These are phyloP conservation scores for Cynaeus angustus DNA, from an alignment of 2,888 invertebrate genomes.

Conservation along the genomic window DNA sequence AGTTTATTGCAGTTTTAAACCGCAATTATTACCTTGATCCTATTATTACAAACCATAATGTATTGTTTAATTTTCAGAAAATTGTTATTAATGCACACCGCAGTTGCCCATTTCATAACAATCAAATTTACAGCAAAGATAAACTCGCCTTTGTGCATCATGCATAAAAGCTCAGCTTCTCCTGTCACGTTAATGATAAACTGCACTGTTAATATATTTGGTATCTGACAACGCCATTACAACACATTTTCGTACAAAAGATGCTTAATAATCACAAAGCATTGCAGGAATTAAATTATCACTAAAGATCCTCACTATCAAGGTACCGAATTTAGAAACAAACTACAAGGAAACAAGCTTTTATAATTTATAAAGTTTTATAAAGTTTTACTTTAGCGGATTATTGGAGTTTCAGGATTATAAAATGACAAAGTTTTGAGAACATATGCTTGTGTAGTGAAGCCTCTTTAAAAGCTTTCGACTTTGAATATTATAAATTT, in stretches of 20 bases:
- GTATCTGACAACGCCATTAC: not conserved
- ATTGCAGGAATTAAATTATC: not conserved
- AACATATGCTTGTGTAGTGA: not conserved
- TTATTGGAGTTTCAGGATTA: not conserved
- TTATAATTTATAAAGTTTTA: not conserved
- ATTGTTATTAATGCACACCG: not conserved
- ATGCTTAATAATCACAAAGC: not conserved
- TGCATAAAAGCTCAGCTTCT: not conserved
- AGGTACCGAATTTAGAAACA: no score
- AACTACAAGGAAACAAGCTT: not conserved
- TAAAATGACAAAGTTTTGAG: slow-evolving; percentile 2
- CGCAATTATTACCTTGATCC: no score
- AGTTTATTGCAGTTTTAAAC: no score
- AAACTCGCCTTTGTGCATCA: not conserved
- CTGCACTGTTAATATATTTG: not conserved
- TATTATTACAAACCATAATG: no score
- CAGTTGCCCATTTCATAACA: not conserved
- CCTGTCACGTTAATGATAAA: not conserved
- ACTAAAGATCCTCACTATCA: no score
- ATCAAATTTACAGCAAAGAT: not conserved
- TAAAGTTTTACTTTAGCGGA: not conserved
- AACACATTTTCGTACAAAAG: not conserved
- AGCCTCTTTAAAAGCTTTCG: not conserved
- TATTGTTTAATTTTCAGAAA: not conserved
- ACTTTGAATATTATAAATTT: not conserved